These are phyloP conservation scores for Lepidotrigona ventralis DNA, from an alignment of 1,140 invertebrate species.

Conservation along the genomic window DNA sequence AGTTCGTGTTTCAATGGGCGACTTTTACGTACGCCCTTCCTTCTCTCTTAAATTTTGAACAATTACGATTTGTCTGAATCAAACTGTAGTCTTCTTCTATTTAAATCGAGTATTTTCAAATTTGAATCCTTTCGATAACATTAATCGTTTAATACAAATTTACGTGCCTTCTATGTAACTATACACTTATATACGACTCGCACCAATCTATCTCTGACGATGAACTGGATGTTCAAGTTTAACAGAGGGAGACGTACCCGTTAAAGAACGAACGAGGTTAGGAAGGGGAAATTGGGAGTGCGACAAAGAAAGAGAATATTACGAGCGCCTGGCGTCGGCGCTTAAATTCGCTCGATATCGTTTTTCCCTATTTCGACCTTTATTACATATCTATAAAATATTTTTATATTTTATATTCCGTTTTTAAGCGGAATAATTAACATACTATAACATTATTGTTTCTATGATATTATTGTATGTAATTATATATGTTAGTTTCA, in stretches of 20 bases:
- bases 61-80: not conserved
- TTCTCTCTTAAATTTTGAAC: not conserved
- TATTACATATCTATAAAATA: conserved; percentile 18
- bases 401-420: not conserved
- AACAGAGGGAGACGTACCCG: conserved; percentile 33
- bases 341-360: conserved; percentile 73
- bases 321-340: conserved; percentile 69
- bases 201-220: conserved; percentile 64
- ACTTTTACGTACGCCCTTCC: conserved; percentile 22
- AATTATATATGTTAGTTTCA: too few species aligned
- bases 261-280: conserved; percentile 15
- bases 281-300: conserved; percentile 20
- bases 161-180: not conserved
- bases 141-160: not conserved
- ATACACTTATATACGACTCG: conserved; percentile 8
- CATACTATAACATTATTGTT: too few species aligned
- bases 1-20: conserved; percentile 3
- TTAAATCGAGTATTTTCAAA: not conserved
- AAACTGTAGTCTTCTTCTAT: not conserved
- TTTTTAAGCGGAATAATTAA: too few species aligned
- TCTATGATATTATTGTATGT: not conserved
- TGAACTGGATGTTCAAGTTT: conserved; percentile 66
- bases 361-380: conserved; percentile 43
- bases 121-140: too few species aligned
- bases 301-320: conserved; percentile 27